Percentiles rank a stretch among this genome's conserved stretches.
Evolutionary conservation across 2,888 invertebrate species (phyloP).

Genomic region (Apoda limacodes): DNA sequence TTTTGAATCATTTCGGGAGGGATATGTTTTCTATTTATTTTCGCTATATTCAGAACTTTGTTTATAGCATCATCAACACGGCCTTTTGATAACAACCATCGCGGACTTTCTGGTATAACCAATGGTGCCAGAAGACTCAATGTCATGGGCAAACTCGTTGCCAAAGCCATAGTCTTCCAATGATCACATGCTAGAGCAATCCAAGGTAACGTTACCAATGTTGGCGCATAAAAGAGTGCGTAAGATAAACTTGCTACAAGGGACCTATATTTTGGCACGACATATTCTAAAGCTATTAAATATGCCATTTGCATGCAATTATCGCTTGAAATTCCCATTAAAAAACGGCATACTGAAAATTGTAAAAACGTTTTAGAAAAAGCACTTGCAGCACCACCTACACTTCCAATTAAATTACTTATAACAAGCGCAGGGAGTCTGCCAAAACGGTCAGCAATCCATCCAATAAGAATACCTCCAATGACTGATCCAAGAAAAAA

Average conservation of each 20-base stretch:
- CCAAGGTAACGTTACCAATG: constrained; percentile 36
- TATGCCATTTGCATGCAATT: constrained; percentile 50
- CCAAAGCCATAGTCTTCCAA: constrained; percentile 41
- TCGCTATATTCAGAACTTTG: constrained; percentile 32
- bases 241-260: constrained; percentile 40
- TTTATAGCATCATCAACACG: constrained; percentile 36
- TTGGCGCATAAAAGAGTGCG: constrained; percentile 35
- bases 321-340: constrained; percentile 48
- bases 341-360: constrained; percentile 38
- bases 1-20: constrained; percentile 30
- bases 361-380: constrained; percentile 31
- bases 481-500: constrained; percentile 45
- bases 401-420: constrained; percentile 37
- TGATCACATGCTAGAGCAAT: constrained; percentile 40
- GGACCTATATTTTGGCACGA: constrained; percentile 46
- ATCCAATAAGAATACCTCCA: constrained; percentile 42
- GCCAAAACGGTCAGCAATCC: constrained; percentile 42
- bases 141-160: constrained; percentile 38
- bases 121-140: constrained; percentile 34
- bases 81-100: constrained; percentile 44
- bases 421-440: constrained; percentile 37
- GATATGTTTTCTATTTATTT: constrained; percentile 35
- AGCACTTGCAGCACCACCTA: constrained; percentile 34
- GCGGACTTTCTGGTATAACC: constrained; percentile 45
- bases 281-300: constrained; percentile 39